Conservation (phyloP, 2,113 vertebrate genomes). For the Prietella phreatophila region DNA sequence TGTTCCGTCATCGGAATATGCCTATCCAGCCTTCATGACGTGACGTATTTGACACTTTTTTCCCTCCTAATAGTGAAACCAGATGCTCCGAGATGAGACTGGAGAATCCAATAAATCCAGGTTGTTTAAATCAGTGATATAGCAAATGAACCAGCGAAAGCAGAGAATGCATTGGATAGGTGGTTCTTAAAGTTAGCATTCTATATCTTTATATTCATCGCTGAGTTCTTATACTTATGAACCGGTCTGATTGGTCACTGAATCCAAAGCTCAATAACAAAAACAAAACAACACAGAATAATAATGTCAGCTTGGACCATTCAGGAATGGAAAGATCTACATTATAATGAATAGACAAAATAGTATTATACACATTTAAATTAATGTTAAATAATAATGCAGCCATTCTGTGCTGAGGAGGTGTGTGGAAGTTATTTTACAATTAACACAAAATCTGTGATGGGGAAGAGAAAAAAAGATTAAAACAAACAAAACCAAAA, state of each 20-base stretch:
- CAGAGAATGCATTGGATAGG: not conserved
- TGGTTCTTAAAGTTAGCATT: not conserved
- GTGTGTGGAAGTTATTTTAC: not conserved
- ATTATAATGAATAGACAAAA: not conserved
- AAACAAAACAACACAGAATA: not conserved
- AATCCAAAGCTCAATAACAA: not conserved
- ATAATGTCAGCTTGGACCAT: not conserved
- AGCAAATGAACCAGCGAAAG: not conserved
- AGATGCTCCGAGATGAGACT: not conserved
- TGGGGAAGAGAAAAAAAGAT: not conserved
- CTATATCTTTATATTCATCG: not conserved
- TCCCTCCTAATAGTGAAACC: not conserved
- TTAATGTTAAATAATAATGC: not conserved
- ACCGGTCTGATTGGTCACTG: not conserved
- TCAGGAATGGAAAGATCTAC: not conserved
- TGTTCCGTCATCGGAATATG: not conserved
- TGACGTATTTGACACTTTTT: not conserved
- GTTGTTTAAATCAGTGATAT: not conserved
- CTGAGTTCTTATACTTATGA: not conserved
- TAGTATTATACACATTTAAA: not conserved
- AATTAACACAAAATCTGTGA: not conserved
- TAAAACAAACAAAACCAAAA: not conserved
- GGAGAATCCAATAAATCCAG: not conserved
- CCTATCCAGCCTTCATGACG: not conserved
- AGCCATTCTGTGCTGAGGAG: not conserved